Conservation (phyloP, 92 coral and sea anemone species). For the Anthopleura xanthogrammica region DNA sequence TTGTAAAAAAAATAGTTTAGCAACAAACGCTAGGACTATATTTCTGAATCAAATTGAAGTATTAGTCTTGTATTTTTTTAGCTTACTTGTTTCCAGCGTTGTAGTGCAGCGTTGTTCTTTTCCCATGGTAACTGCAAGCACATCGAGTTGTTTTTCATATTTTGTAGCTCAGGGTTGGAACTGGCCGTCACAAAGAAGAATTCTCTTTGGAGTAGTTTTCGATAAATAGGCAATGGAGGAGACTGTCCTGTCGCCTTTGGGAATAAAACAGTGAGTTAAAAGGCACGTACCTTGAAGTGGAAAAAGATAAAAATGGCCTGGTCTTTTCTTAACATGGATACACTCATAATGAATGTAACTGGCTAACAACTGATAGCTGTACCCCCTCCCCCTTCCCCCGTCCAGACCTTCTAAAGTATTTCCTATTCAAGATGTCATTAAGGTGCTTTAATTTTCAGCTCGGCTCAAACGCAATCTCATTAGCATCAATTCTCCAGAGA, state of each 20-base stretch:
- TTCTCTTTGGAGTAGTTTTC: slow-evolving; percentile 74
- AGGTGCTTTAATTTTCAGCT: no score
- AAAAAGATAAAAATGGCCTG: no score
- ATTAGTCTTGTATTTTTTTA: neutral
- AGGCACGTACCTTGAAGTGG: no score
- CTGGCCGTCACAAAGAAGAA: slow-evolving; percentile 63
- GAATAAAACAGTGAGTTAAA: neutral
- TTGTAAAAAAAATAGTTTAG: neutral
- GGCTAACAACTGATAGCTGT: neutral
- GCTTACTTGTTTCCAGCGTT: slow-evolving; percentile 70
- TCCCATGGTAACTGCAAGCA: slow-evolving; percentile 85
- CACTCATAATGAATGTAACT: neutral
- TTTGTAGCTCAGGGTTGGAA: slow-evolving; percentile 59
- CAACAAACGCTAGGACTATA: no score
- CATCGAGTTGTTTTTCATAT: slow-evolving; percentile 54
- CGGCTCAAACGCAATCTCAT: neutral
- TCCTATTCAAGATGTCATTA: no score
- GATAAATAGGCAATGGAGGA: slow-evolving; percentile 50
- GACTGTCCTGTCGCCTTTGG: slow-evolving; percentile 42
- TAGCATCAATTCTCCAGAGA: neutral
- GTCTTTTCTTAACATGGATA: no score
- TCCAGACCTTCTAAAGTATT: no score
- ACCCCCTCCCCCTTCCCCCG: no score
- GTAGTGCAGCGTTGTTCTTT: slow-evolving; percentile 47
- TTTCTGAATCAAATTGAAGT: neutral